phyloP scores from a whole-genome alignment of 2,797 vertebrate genomes.

The Euthynnus affinis region DNA sequence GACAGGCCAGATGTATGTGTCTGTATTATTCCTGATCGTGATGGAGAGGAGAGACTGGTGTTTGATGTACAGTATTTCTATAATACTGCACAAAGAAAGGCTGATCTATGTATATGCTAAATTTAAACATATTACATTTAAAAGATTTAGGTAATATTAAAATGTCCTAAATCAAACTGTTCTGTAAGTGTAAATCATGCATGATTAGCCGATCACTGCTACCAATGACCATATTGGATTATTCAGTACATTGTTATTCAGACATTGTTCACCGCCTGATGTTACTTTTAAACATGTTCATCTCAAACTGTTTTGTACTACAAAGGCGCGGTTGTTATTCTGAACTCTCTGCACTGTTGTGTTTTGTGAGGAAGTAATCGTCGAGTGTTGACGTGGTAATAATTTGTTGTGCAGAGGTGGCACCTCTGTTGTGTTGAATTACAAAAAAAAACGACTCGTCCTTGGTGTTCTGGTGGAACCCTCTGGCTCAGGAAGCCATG shows the following conservation, averaged over 20 bases:
- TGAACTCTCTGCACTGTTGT: conserved; percentile 41
- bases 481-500: conserved; percentile 65
- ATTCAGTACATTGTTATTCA: conserved; percentile 24
- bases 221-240: neutral
- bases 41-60: conserved; percentile 17
- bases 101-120: neutral
- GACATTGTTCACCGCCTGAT: conserved; percentile 2
- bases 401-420: conserved; percentile 53
- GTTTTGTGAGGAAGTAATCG: conserved; percentile 41
- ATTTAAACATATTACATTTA: neutral
- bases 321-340: conserved; percentile 48
- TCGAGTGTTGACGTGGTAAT: conserved; percentile 52
- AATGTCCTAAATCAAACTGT: neutral
- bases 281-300: conserved; percentile 28
- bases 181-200: neutral
- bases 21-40: conserved; percentile 12
- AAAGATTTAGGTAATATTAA: neutral
- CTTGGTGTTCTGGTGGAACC: conserved; percentile 68
- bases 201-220: neutral
- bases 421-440: conserved; percentile 64
- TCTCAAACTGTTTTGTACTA: conserved; percentile 45
- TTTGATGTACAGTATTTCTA: neutral
- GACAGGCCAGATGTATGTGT: conserved; percentile 18
- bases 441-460: conserved; percentile 50
- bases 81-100: neutral